Evolutionary conservation across 2,113 vertebrate species (phyloP), one percentile per base, ranked within the genome.

Genomic region (Passer domesticus): DNA sequence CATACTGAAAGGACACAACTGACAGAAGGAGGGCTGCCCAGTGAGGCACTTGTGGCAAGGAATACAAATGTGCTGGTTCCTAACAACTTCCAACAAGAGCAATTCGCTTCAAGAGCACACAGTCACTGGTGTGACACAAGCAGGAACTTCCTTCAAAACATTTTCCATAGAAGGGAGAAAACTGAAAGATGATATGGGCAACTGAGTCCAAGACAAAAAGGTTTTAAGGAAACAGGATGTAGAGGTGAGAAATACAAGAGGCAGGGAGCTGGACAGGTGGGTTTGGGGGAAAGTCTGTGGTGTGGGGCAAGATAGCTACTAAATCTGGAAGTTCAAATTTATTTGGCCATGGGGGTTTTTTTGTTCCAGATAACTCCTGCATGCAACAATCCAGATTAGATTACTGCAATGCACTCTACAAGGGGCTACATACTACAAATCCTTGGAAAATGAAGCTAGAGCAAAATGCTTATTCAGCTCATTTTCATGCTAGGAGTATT

Each of bases 401-500:
- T 92, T 83, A 69, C 25, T 58, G 31, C 8, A 89, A 74, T n/a
- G 56, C 25, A 47, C 28, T 77, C 50, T 91, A 24, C 43, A 67
- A 84, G 55, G 7, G 23, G 35, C 60, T 75, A 46, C 47, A 43
- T 47, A 33, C 37, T 87, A 59, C 52, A 94, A 10, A 10, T 70
- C 27, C 64, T 47, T 75, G 69, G 74, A 92, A 96, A 91, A 18
- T 58, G 24, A 91, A 87, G 52, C 24, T 89, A 72, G 77, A 30
- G 64, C 33, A 77, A 72, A 96, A 92, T 60, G 47, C 60, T 95
- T 92, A 86, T 83, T 87, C 72, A 94, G 60, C 56, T 91, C 22
- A 47, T 92, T 94, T 96, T 94, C 74, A 91, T 78, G 79, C 87
- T 94, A 77, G 16, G 47, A 89, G 47, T n/a, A 87, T 81, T 87